Evolutionary conservation across 2,113 vertebrate species (phyloP).

Genomic region (Hucho hucho): DNA sequence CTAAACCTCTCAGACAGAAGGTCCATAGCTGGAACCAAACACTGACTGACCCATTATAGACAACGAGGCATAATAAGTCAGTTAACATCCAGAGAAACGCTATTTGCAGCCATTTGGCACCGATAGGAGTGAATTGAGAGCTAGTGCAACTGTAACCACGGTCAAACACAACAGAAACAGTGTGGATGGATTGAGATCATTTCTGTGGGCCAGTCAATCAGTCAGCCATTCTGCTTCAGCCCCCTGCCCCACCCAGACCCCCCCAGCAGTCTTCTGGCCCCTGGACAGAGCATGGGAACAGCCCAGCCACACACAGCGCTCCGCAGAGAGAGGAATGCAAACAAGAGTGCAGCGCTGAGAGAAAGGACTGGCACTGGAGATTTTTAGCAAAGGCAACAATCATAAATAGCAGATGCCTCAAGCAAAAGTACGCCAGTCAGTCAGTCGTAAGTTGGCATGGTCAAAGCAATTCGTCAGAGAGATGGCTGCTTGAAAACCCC

Average conservation of each 20-base stretch:
- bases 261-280: slow-evolving; percentile 12
- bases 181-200: background rate
- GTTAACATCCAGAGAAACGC: background rate
- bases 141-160: background rate
- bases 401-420: slow-evolving; percentile 42
- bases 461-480: slow-evolving; percentile 39
- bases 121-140: background rate
- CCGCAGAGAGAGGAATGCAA: slow-evolving; percentile 53
- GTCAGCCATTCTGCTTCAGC: slow-evolving; percentile 42
- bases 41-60: background rate
- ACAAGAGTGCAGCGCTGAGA: slow-evolving; percentile 26
- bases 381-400: slow-evolving; percentile 46
- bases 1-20: background rate
- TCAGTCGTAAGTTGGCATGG: slow-evolving; percentile 18
- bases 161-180: background rate
- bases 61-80: background rate
- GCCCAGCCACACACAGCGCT: slow-evolving; percentile 32
- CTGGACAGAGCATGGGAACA: slow-evolving; percentile 48
- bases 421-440: slow-evolving; percentile 34
- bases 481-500: slow-evolving; percentile 34
- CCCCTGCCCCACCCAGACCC: slow-evolving; percentile 14
- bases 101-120: background rate
- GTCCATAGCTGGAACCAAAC: background rate
- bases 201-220: background rate
- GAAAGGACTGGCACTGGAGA: slow-evolving; percentile 41